These are phyloP conservation scores for Orientallactaga sibirica DNA, from an alignment of 2,797 vertebrate species.

Conservation along the genomic window DNA sequence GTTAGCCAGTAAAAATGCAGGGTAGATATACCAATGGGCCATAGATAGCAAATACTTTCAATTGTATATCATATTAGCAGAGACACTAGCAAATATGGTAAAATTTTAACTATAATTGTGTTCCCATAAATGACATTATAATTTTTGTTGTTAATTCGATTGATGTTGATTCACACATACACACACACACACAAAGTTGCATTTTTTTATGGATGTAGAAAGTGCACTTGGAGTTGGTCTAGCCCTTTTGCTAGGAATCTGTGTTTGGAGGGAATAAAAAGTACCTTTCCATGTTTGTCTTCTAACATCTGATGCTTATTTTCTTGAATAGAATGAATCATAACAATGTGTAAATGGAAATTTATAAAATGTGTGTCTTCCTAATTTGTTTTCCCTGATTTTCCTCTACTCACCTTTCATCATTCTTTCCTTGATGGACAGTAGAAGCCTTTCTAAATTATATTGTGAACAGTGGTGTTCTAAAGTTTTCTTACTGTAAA, in stretches of 20 bases:
- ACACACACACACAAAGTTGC: not conserved
- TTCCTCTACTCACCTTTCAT: constrained; percentile 60
- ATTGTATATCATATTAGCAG: not conserved
- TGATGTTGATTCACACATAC: not conserved
- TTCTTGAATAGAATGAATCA: constrained; percentile 44
- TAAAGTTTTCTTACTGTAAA: not conserved
- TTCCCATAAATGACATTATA: not conserved
- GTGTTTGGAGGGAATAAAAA: not conserved
- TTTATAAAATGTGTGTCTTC: constrained; percentile 49
- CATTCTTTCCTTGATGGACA: constrained; percentile 34
- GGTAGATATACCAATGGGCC: not conserved
- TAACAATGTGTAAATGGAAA: not conserved
- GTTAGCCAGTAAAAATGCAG: too few relatives aligned
- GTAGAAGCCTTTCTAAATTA: constrained; percentile 30
- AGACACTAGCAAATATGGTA: not conserved
- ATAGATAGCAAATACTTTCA: not conserved
- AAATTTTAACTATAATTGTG: not conserved
- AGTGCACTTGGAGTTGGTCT: not conserved
- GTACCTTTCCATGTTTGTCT: not conserved
- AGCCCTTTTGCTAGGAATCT: not conserved
- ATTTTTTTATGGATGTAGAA: not conserved
- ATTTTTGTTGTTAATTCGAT: not conserved
- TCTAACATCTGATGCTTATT: not conserved
- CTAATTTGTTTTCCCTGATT: constrained; percentile 35
- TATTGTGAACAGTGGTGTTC: not conserved